These are phyloP conservation scores for Centropus unirufus DNA, from an alignment of 2,113 vertebrate species.

Conservation along the genomic window DNA sequence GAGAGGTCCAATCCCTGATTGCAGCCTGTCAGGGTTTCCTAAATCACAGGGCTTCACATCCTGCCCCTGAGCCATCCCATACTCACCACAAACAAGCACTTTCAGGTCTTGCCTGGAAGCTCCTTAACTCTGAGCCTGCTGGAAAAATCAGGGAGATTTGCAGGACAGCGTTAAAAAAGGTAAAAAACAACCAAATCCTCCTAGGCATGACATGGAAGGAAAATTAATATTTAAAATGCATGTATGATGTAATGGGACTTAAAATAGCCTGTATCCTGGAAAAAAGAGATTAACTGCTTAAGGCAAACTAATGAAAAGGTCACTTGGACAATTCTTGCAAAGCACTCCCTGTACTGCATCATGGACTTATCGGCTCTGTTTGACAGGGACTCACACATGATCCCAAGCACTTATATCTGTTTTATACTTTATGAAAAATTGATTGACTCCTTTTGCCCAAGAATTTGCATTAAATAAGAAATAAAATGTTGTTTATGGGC, in stretches of 20 bases:
- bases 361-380: slow-evolving; percentile 59
- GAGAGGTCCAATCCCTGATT: background rate
- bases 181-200: background rate
- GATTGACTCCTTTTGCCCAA: slow-evolving; percentile 71
- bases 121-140: slow-evolving; percentile 14
- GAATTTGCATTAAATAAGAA: slow-evolving; percentile 62
- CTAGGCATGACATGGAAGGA: slow-evolving; percentile 5
- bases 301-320: slow-evolving; percentile 68
- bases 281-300: slow-evolving; percentile 65
- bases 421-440: slow-evolving; percentile 77
- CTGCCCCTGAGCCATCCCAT: background rate
- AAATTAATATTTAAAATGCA: slow-evolving; percentile 51
- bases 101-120: background rate
- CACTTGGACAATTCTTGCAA: slow-evolving; percentile 56
- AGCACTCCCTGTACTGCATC: slow-evolving; percentile 62
- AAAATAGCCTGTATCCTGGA: slow-evolving; percentile 65
- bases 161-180: background rate
- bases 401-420: slow-evolving; percentile 69
- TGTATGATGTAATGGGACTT: slow-evolving; percentile 51
- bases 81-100: background rate
- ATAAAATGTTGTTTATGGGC: slow-evolving; percentile 67
- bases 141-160: background rate
- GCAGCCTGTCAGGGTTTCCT: slow-evolving; percentile 25
- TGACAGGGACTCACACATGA: slow-evolving; percentile 67
- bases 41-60: background rate